A percentile compares a stretch with the other conserved stretches of the same genome.
Evolutionary conservation across 1,140 invertebrate species (phyloP).

Genomic region (Drosophila bipectinata): DNA sequence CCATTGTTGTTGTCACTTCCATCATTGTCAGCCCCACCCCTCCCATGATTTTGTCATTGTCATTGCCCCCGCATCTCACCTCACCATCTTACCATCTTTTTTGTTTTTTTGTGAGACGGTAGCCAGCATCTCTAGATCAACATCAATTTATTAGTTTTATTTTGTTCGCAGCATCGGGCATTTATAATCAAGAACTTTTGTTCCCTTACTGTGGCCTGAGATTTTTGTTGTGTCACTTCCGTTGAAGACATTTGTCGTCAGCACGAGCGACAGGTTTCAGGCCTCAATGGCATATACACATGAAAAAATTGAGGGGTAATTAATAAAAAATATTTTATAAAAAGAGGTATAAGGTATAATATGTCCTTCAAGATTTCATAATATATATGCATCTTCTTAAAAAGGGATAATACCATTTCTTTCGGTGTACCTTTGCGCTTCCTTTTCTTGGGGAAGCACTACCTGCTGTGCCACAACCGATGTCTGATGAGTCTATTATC

Average conservation of each 20-base stretch:
- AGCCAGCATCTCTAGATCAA: constrained; percentile 56
- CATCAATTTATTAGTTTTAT: constrained; percentile 78
- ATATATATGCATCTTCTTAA: no score
- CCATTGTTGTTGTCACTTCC: constrained; percentile 74
- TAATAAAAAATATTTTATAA: neutral
- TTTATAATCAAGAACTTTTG: constrained; percentile 66
- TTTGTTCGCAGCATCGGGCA: constrained; percentile 61
- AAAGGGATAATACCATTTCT: neutral
- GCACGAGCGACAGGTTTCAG: constrained; percentile 68
- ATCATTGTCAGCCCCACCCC: constrained; percentile 66
- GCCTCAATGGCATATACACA: constrained; percentile 2
- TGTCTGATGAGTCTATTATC: constrained; percentile 76
- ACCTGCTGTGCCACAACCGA: constrained; percentile 26
- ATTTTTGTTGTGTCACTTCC: constrained; percentile 75
- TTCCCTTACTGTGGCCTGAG: constrained; percentile 28
- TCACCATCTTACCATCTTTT: neutral
- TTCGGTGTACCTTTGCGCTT: constrained; percentile 15
- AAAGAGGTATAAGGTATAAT: no score
- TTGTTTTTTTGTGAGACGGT: constrained; percentile 11
- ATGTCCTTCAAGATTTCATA: no score
- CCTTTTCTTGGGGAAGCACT: constrained; percentile 30
- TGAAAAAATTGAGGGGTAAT: neutral
- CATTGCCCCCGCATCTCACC: constrained; percentile 42
- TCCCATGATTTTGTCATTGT: constrained; percentile 75
- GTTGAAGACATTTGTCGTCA: constrained; percentile 74